A percentile compares a stretch with the other conserved stretches of the same genome.
Conservation (phyloP, 2,113 vertebrate genomes). For the Eleginops maclovinus region DNA sequence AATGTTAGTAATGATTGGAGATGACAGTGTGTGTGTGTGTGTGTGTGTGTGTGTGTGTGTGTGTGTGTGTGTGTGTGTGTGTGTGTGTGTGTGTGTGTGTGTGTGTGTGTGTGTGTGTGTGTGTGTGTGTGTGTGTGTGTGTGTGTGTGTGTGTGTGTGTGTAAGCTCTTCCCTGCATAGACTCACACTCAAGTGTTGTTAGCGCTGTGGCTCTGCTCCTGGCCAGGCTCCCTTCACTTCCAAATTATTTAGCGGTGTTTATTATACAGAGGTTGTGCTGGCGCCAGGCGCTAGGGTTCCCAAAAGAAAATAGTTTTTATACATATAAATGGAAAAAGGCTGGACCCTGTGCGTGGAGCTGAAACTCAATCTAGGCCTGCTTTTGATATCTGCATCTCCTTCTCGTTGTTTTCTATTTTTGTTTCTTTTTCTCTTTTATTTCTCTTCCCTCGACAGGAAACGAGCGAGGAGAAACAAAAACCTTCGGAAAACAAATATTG, state of each 20-base stretch:
- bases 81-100: conserved; percentile 13
- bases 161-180: conserved; percentile 47
- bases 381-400: conserved; percentile 43
- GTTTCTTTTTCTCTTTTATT: conserved; percentile 43
- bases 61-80: too few species aligned
- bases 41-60: neutral
- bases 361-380: conserved; percentile 68
- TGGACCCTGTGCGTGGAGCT: conserved; percentile 56
- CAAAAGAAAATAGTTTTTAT: conserved; percentile 77
- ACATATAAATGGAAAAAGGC: conserved; percentile 76
- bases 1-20: conserved; percentile 37
- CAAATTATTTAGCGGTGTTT: conserved; percentile 84
- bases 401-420: conserved; percentile 57
- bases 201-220: conserved; percentile 46
- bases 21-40: conserved; percentile 10
- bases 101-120: neutral
- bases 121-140: too few species aligned
- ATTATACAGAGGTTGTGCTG: conserved; percentile 81
- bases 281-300: conserved; percentile 76
- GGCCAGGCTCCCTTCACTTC: conserved; percentile 77
- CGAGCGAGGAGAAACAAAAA: conserved; percentile 55
- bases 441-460: conserved; percentile 43
- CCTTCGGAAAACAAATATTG: conserved; percentile 65
- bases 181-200: conserved; percentile 74
- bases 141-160: neutral